Evolutionary conservation across 2,797 vertebrate genomes (phyloP).

Genomic region (Sebastes umbrosus): DNA sequence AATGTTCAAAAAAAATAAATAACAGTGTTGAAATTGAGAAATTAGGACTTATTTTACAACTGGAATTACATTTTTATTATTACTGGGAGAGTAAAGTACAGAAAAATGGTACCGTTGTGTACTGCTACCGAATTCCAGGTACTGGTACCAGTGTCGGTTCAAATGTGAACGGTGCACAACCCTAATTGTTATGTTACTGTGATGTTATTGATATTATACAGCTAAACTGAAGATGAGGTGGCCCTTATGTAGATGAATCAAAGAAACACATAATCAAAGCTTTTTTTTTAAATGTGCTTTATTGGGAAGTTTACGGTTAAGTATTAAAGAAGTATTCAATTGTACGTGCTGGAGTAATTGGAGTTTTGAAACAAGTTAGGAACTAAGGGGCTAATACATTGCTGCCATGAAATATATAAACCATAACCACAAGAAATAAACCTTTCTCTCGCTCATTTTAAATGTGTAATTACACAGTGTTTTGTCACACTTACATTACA

Average conservation of each 20-base stretch:
- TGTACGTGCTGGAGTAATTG: background rate
- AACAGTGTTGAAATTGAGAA: too few relatives aligned
- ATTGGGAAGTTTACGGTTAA: background rate
- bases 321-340: background rate
- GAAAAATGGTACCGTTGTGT: too few relatives aligned
- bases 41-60: too few relatives aligned
- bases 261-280: background rate
- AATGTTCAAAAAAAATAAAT: too few relatives aligned
- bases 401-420: too few relatives aligned
- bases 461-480: background rate
- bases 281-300: background rate
- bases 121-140: too few relatives aligned
- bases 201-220: background rate
- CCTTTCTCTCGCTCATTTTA: background rate
- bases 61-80: too few relatives aligned
- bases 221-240: background rate
- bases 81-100: too few relatives aligned
- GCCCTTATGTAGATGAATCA: background rate
- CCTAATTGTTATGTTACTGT: background rate
- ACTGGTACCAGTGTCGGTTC: too few relatives aligned
- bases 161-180: too few relatives aligned
- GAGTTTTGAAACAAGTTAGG: too few relatives aligned
- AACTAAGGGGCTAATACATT: too few relatives aligned
- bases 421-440: fast-evolving
- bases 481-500: background rate